These are phyloP conservation scores for Campoplex nolae DNA, from an alignment of 2,888 invertebrate species.

Conservation along the genomic window DNA sequence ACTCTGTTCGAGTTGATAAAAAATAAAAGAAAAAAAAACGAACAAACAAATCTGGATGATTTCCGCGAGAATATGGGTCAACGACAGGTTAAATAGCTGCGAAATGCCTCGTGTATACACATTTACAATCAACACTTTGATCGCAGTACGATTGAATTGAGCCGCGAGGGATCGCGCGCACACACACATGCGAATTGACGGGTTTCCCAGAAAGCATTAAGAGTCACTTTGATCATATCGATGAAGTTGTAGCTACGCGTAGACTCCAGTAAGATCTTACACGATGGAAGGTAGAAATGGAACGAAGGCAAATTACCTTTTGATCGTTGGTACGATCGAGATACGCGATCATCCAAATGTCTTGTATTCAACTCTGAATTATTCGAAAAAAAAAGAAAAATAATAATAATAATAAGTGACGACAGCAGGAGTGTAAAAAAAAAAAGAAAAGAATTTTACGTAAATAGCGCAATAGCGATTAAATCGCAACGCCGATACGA, in stretches of 20 bases:
- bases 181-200: neutral
- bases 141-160: neutral
- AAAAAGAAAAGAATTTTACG: neutral
- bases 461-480: neutral
- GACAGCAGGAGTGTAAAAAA: neutral
- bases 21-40: neutral
- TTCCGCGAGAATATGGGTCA: neutral
- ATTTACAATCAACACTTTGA: neutral
- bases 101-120: neutral
- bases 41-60: neutral
- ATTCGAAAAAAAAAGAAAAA: neutral
- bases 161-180: neutral
- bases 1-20: neutral
- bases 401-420: neutral
- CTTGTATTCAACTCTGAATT: neutral
- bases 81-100: neutral
- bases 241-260: constrained; percentile 20
- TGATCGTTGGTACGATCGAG: constrained; percentile 8
- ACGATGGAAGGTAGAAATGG: constrained; percentile 5
- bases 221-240: constrained; percentile 45
- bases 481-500: neutral
- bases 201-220: constrained; percentile 46
- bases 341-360: neutral
- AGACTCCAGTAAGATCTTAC: neutral
- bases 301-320: constrained; percentile 39